Base-by-base conservation (phyloP, 1,140 invertebrate species). In the Littorina saxatilis region DNA sequence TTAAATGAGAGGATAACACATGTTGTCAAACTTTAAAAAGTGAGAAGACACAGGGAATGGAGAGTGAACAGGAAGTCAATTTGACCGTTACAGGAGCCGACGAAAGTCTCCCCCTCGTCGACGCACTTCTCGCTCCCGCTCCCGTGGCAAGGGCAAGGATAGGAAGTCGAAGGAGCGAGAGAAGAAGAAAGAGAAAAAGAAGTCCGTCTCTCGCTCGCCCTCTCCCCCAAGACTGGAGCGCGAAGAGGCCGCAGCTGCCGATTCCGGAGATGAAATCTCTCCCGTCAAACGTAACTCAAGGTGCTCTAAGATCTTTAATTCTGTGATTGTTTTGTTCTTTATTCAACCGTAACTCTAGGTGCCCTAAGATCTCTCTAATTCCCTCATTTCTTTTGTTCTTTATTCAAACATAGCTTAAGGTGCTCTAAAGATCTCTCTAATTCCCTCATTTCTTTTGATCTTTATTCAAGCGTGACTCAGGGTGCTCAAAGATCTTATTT, bases 221-320 rank as follows among this genome's bases (percentile, higher is more conserved):
- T 88, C 89, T 40, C 87, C 87, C 32, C 86, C 88, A n/a, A 87
- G 85, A 61, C 74, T 89, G 78, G 85, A 86, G 70, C 88, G 83
- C 47, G 87, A 88, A 58, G 82, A 73, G n/a, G 84, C 79, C 1
- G 73, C 79, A 39, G 68, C 72, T 9, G 58, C 50, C 1, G 35
- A 70, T 40, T 58, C 75, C 40, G 39, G 47, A 47, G 61, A 75
- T 68, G 80, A n/a, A 29, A 27, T 20, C 73, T 70, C 63, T 23
- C 63, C 79, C 15, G 61, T 35, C 29, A 77, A 75, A 58, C 27
- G 40, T 32, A 35, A 68, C 40, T 20, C 55, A 47, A 80, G 79
- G 77, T 78, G 61, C 35, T 52, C 9, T 61, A 37, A 68, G 50
- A 43, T 73, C 43, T 55, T 70, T 73, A 29, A 40, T 52, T 17